Evolutionary conservation across 2,888 invertebrate genomes (phyloP), one percentile per base, ranked within the genome.

Genomic region (Zele albiditarsus): DNA sequence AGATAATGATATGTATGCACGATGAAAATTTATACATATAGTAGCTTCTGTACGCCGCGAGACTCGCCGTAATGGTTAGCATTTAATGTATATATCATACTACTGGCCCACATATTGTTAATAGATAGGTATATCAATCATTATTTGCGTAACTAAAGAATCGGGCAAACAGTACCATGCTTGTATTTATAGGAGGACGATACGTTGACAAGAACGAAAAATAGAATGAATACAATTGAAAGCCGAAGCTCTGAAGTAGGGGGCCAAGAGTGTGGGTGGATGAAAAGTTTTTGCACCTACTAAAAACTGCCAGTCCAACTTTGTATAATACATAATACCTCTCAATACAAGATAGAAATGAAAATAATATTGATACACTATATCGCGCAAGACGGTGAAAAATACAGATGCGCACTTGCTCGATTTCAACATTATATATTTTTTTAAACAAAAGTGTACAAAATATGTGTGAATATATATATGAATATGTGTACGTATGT

Each of bases 141-240:
- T 71, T 77, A 75, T 71, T 73, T 68, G 75, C 77, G 62, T 66
- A 73, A 76, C 60, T 74, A 76, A 73, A 75, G 46, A 72, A 74
- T 71, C 67, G 80, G 75, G 49, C 74, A 74, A 27, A 70, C 53
- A 66, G 57, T 72, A 72, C 74, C 74, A 74, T 74, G 74, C 74
- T 60, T 74, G 69, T 74, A 74, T 69, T 69, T 68, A 33, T 38
- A 53, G 60, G 65, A 72, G 71, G 67, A 73, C 73, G 74, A 77
- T 77, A 77, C 71, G 69, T 75, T 67, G 74, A 75, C 71, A 73
- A 23, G 70, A 63, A 78, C 53, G 71, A 69, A 73, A 73, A 65
- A 71, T 65, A 57, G 73, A 57, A 77, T 16, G 46, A 71, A 65
- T 27, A 75, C 68, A 76, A 71, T 77, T 49, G 67, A 65, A 74